These are phyloP conservation scores for Zoanthus gigantus DNA, from an alignment of 92 coral and sea anemone genomes.

Conservation along the genomic window DNA sequence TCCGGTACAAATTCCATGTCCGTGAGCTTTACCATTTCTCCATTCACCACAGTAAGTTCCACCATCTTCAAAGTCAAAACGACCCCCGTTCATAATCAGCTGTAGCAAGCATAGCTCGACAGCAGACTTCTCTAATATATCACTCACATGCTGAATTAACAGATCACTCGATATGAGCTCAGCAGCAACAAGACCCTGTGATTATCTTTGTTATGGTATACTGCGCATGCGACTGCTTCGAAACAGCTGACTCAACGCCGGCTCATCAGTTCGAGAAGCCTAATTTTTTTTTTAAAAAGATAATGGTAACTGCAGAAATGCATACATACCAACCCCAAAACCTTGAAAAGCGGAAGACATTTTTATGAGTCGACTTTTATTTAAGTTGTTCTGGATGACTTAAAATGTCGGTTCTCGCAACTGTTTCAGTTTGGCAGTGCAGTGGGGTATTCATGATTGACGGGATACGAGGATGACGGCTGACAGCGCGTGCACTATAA, in stretches of 20 bases:
- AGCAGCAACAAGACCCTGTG: slow-evolving; percentile 23
- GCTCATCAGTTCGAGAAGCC: not conserved
- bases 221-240: slow-evolving; percentile 22
- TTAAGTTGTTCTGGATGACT: too few relatives aligned
- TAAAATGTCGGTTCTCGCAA: too few relatives aligned
- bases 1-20: slow-evolving; percentile 92
- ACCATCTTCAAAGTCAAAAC: slow-evolving; percentile 97
- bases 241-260: slow-evolving; percentile 34
- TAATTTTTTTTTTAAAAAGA: too few relatives aligned
- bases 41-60: slow-evolving; percentile 95
- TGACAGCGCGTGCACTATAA: too few relatives aligned
- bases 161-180: slow-evolving; percentile 36
- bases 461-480: too few relatives aligned
- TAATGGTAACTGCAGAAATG: too few relatives aligned
- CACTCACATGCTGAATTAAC: slow-evolving; percentile 51
- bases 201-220: slow-evolving; percentile 25
- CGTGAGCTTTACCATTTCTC: slow-evolving; percentile 92
- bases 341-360: too few relatives aligned
- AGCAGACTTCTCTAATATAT: slow-evolving; percentile 18
- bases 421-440: too few relatives aligned
- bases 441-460: too few relatives aligned
- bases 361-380: too few relatives aligned
- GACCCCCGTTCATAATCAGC: slow-evolving; percentile 88
- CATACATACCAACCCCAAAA: too few relatives aligned
- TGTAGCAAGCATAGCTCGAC: slow-evolving; percentile 85